These are phyloP conservation scores for Cichlasoma orientale DNA, from an alignment of 2,797 vertebrate species.

Conservation along the genomic window DNA sequence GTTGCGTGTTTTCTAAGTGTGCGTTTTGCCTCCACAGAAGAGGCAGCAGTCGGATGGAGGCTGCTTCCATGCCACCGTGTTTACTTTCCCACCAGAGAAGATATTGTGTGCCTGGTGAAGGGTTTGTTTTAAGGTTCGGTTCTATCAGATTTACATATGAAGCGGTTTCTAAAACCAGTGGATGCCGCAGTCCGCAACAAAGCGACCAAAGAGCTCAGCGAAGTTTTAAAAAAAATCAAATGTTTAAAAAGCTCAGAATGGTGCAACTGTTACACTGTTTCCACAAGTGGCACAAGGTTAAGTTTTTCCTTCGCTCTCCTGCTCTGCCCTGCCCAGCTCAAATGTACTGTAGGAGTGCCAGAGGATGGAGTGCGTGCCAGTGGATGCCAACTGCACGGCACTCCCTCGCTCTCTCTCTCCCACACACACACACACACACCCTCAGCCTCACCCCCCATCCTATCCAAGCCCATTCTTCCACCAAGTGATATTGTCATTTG, in stretches of 20 bases:
- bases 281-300: slow-evolving; percentile 50
- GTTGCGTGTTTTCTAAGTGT: not conserved
- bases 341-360: slow-evolving; percentile 34
- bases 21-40: not conserved
- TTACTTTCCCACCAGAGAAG: not conserved
- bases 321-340: slow-evolving; percentile 57
- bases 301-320: slow-evolving; percentile 44
- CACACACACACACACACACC: not conserved
- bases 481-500: slow-evolving; percentile 37
- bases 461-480: slow-evolving; percentile 21
- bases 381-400: slow-evolving; percentile 29
- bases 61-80: rapidly evolving
- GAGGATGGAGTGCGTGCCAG: slow-evolving; percentile 30
- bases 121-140: not conserved
- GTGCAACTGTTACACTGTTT: slow-evolving; percentile 42
- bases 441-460: slow-evolving; percentile 12
- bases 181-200: slow-evolving; percentile 4
- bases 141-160: slow-evolving; percentile 14
- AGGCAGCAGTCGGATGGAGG: not conserved
- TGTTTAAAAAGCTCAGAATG: slow-evolving; percentile 18
- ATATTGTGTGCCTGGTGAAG: not conserved
- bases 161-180: not conserved
- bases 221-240: not conserved
- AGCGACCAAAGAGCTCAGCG: slow-evolving; percentile 13
- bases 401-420: not conserved